phyloP scores from a whole-genome alignment of 2,797 vertebrate genomes.

The Anableps anableps region DNA sequence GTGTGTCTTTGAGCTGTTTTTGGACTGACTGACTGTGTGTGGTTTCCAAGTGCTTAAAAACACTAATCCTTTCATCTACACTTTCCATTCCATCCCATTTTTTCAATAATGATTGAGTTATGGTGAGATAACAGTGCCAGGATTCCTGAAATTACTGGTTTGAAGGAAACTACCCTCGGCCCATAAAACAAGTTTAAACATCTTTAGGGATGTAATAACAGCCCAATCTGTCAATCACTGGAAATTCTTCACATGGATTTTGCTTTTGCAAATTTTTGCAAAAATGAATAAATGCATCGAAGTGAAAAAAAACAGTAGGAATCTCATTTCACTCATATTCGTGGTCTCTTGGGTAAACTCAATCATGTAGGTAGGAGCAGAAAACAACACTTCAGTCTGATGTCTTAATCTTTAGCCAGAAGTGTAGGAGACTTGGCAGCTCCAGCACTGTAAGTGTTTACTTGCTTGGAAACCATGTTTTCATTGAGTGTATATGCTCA shows the following conservation, averaged over 20 bases:
- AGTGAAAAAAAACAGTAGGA: neutral
- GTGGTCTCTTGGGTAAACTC: constrained; percentile 4
- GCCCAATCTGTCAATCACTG: neutral
- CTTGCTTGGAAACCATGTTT: constrained; percentile 70
- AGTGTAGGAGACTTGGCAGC: constrained; percentile 46
- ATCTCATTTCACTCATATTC: neutral
- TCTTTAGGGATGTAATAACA: constrained; percentile 16
- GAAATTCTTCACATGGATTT: neutral
- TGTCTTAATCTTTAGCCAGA: constrained; percentile 35
- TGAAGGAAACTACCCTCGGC: constrained; percentile 18
- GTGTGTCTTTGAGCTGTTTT: constrained; percentile 11
- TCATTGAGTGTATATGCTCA: constrained; percentile 43
- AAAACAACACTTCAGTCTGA: constrained; percentile 31
- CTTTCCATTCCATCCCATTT: constrained; percentile 35
- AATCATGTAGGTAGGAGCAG: constrained; percentile 9
- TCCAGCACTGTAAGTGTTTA: constrained; percentile 55
- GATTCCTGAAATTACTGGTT: constrained; percentile 37
- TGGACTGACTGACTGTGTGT: constrained; percentile 23
- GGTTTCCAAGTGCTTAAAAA: constrained; percentile 14
- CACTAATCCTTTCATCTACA: constrained; percentile 10
- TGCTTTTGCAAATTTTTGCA: constrained; percentile 3
- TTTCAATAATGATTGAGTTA: constrained; percentile 12
- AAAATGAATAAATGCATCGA: neutral
- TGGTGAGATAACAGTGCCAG: constrained; percentile 17
- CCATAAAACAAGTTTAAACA: constrained; percentile 46